phyloP scores from a whole-genome alignment of 2,888 invertebrate genomes.

The Drosophila fulvimacula region DNA sequence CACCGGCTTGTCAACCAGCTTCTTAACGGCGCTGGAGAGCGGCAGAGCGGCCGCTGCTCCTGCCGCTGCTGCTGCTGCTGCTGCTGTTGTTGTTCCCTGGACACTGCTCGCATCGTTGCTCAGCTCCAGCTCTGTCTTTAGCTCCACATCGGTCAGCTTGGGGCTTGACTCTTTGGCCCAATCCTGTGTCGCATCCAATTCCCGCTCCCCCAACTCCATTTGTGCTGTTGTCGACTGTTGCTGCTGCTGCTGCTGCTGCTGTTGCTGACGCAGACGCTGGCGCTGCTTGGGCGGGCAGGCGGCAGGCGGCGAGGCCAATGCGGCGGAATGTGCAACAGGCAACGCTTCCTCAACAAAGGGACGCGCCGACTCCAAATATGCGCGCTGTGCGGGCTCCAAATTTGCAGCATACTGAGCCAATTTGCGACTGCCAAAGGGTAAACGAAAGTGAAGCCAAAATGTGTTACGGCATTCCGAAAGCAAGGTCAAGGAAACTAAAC shows the following conservation, averaged over 20 bases:
- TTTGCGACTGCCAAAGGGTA: constrained; percentile 63
- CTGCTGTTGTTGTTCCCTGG: constrained; percentile 6
- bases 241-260: constrained; percentile 47
- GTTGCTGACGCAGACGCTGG: constrained; percentile 67
- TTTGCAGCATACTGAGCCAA: constrained; percentile 77
- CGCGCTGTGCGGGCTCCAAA: constrained; percentile 72
- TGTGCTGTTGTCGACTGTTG: constrained; percentile 23
- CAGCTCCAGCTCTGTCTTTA: constrained; percentile 48
- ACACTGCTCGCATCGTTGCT: constrained; percentile 31
- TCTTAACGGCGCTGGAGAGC: constrained; percentile 27
- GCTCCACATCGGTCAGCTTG: constrained; percentile 26
- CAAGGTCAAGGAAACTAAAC: background rate
- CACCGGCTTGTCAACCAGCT: constrained; percentile 52
- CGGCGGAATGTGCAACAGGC: constrained; percentile 65
- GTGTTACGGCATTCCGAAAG: background rate
- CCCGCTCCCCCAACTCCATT: constrained; percentile 26
- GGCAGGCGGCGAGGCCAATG: constrained; percentile 65
- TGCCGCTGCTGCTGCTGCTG: constrained; percentile 1
- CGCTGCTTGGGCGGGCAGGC: constrained; percentile 76
- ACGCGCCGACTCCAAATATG: constrained; percentile 72
- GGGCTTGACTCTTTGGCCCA: constrained; percentile 44
- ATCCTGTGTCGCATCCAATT: constrained; percentile 38
- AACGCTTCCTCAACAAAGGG: constrained; percentile 67
- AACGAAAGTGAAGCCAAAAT: background rate
- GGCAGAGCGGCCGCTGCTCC: constrained; percentile 10